phyloP scores from a whole-genome alignment of 2,888 invertebrate species.

The Dromius quadrimaculatus region DNA sequence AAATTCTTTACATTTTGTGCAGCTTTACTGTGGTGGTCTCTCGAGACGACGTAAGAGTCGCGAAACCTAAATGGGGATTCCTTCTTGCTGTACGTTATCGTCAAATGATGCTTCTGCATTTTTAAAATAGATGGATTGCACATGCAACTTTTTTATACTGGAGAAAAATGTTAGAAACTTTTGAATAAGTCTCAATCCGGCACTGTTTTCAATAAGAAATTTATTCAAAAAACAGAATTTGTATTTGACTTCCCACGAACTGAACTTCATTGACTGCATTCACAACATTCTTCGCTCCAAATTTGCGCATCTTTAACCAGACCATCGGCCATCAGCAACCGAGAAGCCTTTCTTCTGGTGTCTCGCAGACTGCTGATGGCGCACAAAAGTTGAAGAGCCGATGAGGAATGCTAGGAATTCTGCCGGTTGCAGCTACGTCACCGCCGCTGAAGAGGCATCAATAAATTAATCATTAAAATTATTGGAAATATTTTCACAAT shows the following conservation, averaged over 20 bases:
- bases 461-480: too few relatives aligned
- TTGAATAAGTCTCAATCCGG: too few relatives aligned
- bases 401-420: constrained; percentile 42
- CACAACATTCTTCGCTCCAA: not conserved
- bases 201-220: not conserved
- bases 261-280: not conserved
- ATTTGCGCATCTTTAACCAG: not conserved
- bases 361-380: not conserved
- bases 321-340: not conserved
- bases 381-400: constrained; percentile 48
- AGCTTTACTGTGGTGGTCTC: too few relatives aligned
- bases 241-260: not conserved
- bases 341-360: too few relatives aligned
- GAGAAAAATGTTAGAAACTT: constrained; percentile 2
- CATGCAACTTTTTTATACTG: constrained; percentile 2
- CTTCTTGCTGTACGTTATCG: constrained; percentile 1
- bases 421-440: not conserved
- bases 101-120: constrained; percentile 17
- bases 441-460: constrained; percentile 1
- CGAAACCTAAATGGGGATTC: not conserved
- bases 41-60: not conserved
- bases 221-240: too few relatives aligned
- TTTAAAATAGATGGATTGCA: constrained; percentile 25
- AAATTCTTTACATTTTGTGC: too few relatives aligned
- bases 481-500: too few relatives aligned